Evolutionary conservation across 1,140 invertebrate genomes (phyloP).

Genomic region (Drosophila pectinifera): DNA sequence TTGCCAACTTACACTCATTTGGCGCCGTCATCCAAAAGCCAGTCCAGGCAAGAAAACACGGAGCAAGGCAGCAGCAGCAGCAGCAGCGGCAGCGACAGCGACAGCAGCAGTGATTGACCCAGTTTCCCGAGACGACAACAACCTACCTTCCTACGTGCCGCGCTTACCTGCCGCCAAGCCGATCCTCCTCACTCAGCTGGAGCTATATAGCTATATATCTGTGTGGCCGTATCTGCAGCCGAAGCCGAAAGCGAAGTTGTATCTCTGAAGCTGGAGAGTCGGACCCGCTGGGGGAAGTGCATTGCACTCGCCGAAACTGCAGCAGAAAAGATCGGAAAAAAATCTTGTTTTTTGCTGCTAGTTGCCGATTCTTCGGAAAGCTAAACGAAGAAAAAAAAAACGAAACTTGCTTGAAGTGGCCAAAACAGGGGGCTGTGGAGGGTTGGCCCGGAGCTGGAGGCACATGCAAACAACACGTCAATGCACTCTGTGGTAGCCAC

Average conservation of each 20-base stretch:
- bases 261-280: slow-evolving; percentile 26
- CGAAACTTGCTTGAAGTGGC: slow-evolving; percentile 70
- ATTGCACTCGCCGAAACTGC: slow-evolving; percentile 70
- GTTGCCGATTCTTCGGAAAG: slow-evolving; percentile 79
- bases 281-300: slow-evolving; percentile 64
- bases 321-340: slow-evolving; percentile 49
- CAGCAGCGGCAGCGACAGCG: slow-evolving; percentile 38
- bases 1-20: slow-evolving; percentile 74
- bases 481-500: slow-evolving; percentile 69
- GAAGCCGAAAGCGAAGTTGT: slow-evolving; percentile 16
- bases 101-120: slow-evolving; percentile 79
- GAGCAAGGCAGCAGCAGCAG: slow-evolving; percentile 45
- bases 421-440: slow-evolving; percentile 12
- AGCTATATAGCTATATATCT: slow-evolving; percentile 17
- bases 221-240: slow-evolving; percentile 21
- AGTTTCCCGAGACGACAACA: slow-evolving; percentile 82
- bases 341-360: slow-evolving; percentile 79
- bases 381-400: slow-evolving; percentile 48
- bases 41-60: slow-evolving; percentile 71
- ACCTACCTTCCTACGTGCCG: slow-evolving; percentile 71
- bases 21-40: slow-evolving; percentile 68
- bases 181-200: slow-evolving; percentile 39
- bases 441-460: slow-evolving; percentile 1
- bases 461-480: slow-evolving; percentile 79
- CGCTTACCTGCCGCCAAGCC: slow-evolving; percentile 69